Evolutionary conservation across 2,113 vertebrate species (phyloP).

Genomic region (Prionailurus bengalensis): DNA sequence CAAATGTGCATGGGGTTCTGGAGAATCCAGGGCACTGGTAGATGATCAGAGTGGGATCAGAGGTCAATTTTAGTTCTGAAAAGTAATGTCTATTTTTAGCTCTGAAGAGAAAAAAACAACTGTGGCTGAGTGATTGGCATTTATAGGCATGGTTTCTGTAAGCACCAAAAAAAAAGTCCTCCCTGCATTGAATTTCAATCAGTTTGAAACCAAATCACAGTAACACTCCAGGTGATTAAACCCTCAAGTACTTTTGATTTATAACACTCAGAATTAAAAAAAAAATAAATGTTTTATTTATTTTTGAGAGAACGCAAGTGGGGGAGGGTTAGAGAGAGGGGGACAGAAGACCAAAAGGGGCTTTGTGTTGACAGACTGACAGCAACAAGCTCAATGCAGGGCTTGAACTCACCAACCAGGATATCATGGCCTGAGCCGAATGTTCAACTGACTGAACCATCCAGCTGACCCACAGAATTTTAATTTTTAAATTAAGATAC

Average conservation of each 20-base stretch:
- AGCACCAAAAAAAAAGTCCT: background rate
- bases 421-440: too few species aligned
- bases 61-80: background rate
- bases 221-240: background rate
- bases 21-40: background rate
- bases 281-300: too few species aligned
- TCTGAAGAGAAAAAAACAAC: background rate
- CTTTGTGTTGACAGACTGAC: too few species aligned
- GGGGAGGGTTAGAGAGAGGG: too few species aligned
- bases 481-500: background rate
- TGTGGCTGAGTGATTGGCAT: background rate
- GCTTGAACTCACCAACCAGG: too few species aligned
- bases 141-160: background rate
- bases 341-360: too few species aligned
- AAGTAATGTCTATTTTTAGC: background rate
- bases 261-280: background rate
- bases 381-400: too few species aligned
- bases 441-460: too few species aligned
- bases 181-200: background rate
- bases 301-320: too few species aligned
- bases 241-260: background rate
- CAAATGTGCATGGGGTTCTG: background rate
- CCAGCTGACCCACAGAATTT: background rate
- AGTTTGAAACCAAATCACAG: background rate
- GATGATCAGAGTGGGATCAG: background rate